Conservation (phyloP, 53 echinoderm and acorn worm genomes). For the Echinometra lucunter region DNA sequence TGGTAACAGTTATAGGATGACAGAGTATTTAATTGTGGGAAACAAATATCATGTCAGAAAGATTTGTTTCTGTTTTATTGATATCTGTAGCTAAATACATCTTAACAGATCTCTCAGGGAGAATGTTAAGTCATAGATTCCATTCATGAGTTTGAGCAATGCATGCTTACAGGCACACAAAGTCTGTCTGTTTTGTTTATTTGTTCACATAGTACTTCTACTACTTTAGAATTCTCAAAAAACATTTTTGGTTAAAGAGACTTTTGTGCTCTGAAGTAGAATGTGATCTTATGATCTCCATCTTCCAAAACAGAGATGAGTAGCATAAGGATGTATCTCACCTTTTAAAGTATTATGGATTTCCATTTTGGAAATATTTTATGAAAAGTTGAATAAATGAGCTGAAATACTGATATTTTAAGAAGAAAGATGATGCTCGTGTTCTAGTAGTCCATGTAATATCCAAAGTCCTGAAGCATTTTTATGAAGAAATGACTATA, state of each 20-base stretch:
- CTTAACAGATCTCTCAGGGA: neutral
- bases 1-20: neutral
- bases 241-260: neutral
- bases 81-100: no score
- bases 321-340: constrained; percentile 19
- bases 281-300: constrained; percentile 50
- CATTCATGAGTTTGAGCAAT: neutral
- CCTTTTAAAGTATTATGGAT: neutral
- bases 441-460: neutral
- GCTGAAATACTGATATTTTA: constrained; percentile 28
- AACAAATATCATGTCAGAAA: no score
- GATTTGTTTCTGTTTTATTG: no score
- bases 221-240: neutral
- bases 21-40: neutral
- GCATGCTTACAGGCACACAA: neutral
- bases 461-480: neutral
- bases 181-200: neutral
- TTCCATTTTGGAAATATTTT: neutral
- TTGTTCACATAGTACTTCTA: neutral
- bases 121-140: neutral
- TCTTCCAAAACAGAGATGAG: constrained; percentile 3
- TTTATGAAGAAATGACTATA: neutral
- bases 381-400: neutral
- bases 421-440: constrained; percentile 5
- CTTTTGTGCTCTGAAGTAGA: neutral